Conservation (phyloP, 2,888 invertebrate genomes). For the Lissonota sp. region DNA sequence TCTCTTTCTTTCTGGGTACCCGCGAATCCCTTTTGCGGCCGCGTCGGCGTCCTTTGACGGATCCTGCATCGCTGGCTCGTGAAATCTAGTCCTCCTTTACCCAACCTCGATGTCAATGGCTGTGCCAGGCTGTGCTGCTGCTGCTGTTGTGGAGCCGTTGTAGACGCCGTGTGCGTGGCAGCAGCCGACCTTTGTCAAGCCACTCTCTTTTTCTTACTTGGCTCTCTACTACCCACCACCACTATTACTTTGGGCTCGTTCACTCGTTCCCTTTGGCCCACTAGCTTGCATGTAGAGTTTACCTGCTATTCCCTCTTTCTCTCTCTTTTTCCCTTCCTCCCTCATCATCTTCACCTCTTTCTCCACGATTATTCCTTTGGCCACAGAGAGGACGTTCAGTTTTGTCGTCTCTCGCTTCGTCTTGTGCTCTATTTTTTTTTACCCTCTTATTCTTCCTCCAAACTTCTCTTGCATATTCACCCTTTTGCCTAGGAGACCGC, state of each 20-base stretch:
- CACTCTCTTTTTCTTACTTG: slow-evolving; percentile 70
- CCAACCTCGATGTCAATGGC: slow-evolving; percentile 81
- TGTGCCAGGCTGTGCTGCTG: slow-evolving; percentile 70
- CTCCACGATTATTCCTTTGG: slow-evolving; percentile 54
- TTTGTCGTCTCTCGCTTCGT: slow-evolving; percentile 72
- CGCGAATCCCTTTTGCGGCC: slow-evolving; percentile 78
- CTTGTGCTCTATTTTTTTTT: slow-evolving; percentile 64
- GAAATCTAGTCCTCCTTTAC: slow-evolving; percentile 83
- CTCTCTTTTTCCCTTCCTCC: slow-evolving; percentile 41
- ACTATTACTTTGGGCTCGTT: slow-evolving; percentile 33
- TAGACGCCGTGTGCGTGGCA: slow-evolving; percentile 70
- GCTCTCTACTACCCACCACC: slow-evolving; percentile 46
- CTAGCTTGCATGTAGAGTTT: slow-evolving; percentile 47
- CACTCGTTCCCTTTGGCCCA: slow-evolving; percentile 52
- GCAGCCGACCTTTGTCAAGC: slow-evolving; percentile 70
- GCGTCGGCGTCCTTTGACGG: slow-evolving; percentile 82
- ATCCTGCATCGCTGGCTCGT: slow-evolving; percentile 82
- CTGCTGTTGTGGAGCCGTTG: slow-evolving; percentile 64
- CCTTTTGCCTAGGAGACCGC: slow-evolving; percentile 44
- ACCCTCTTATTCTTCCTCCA: slow-evolving; percentile 21
- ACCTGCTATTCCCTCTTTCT: slow-evolving; percentile 45
- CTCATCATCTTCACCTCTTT: no score
- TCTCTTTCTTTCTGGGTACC: slow-evolving; percentile 61
- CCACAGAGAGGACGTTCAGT: slow-evolving; percentile 63
- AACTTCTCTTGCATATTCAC: slow-evolving; percentile 48